These are phyloP conservation scores for Psophia crepitans DNA, from an alignment of 2,113 vertebrate species.

Conservation along the genomic window DNA sequence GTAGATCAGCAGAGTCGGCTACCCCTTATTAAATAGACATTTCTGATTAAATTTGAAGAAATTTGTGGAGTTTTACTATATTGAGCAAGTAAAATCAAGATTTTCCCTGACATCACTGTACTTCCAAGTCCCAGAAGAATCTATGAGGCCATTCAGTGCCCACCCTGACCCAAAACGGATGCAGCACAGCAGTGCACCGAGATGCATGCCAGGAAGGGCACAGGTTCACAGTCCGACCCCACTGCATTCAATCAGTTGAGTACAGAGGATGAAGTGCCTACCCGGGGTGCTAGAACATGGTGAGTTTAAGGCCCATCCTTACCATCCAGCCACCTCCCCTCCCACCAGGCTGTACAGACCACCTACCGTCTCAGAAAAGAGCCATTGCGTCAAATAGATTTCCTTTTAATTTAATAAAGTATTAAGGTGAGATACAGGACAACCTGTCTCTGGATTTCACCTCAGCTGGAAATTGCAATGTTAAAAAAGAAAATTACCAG, in stretches of 20 bases:
- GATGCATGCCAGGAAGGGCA: background rate
- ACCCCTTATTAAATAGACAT: background rate
- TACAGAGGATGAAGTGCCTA: background rate
- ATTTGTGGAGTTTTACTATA: background rate
- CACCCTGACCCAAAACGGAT: background rate
- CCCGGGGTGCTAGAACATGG: background rate
- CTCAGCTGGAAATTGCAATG: background rate
- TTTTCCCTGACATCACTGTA: background rate
- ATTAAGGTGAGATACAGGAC: background rate
- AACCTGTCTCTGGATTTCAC: background rate
- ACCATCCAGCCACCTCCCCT: background rate
- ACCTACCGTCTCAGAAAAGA: background rate
- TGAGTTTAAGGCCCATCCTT: background rate
- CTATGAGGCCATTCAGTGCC: background rate
- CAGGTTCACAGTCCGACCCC: rapidly evolving
- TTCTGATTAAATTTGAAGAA: background rate
- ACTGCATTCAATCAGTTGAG: background rate
- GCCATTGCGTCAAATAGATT: background rate
- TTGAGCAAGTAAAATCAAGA: background rate
- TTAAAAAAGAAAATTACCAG: background rate
- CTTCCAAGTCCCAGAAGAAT: background rate
- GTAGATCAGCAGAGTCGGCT: background rate
- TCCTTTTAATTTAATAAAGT: background rate
- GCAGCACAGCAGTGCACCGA: background rate
- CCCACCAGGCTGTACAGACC: background rate